A percentile compares a stretch with the other conserved stretches of the same genome.
phyloP scores from a whole-genome alignment of 2,113 vertebrate species.

The Oreochromis aureus region DNA sequence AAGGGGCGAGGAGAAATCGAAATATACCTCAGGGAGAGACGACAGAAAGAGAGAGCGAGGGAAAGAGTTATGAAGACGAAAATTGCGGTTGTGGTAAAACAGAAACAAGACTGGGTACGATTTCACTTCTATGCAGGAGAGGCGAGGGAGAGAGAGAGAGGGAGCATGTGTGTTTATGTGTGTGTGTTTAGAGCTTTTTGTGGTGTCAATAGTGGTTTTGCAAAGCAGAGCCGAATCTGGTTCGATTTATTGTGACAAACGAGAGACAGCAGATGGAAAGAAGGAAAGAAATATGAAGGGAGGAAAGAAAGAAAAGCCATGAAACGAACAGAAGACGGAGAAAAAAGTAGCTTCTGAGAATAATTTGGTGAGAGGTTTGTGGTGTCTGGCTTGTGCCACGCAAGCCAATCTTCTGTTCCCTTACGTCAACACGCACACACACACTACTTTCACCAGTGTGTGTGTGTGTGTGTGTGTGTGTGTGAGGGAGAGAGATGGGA shows the following conservation, averaged over 20 bases:
- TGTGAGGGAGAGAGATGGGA: background rate
- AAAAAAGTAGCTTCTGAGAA: slow-evolving; percentile 7
- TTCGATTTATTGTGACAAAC: slow-evolving; percentile 39
- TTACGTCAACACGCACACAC: slow-evolving; percentile 24
- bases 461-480: background rate
- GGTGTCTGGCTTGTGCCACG: slow-evolving; percentile 9
- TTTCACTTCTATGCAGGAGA: slow-evolving; percentile 15
- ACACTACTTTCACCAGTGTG: background rate
- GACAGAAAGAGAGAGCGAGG: slow-evolving; percentile 25
- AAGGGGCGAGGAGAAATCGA: slow-evolving; percentile 23
- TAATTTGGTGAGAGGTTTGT: slow-evolving; percentile 25
- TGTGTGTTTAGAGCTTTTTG: background rate
- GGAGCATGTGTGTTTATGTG: background rate
- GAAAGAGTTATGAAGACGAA: slow-evolving; percentile 43
- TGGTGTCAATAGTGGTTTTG: slow-evolving; percentile 22
- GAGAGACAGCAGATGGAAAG: background rate
- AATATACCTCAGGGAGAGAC: slow-evolving; percentile 23
- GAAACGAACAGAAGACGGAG: background rate
- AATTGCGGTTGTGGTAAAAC: slow-evolving; percentile 48
- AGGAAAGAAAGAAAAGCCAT: background rate
- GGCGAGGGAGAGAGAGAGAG: background rate
- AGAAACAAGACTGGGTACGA: slow-evolving; percentile 47
- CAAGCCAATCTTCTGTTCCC: slow-evolving; percentile 28
- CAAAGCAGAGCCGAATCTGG: slow-evolving; percentile 4
- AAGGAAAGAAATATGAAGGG: background rate